phyloP scores from a whole-genome alignment of 2,888 invertebrate species.

The Agonopterix alstromeriana region DNA sequence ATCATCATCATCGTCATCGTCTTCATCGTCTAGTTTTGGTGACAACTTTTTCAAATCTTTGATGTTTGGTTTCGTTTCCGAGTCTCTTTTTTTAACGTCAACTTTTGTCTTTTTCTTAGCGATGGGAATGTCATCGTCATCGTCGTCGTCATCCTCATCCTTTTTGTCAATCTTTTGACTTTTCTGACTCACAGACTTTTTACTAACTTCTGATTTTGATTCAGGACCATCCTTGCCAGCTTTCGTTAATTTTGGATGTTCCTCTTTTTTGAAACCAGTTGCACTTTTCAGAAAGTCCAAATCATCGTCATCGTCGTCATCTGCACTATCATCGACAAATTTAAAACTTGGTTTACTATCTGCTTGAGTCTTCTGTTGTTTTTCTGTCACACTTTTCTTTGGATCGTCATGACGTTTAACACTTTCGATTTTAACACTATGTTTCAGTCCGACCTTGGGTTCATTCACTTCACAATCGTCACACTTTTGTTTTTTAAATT shows the following conservation, averaged over 20 bases:
- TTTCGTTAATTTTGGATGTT: slow-evolving; percentile 15
- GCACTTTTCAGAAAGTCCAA: slow-evolving; percentile 21
- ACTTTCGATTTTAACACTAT: slow-evolving; percentile 58
- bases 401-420: slow-evolving; percentile 45
- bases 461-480: slow-evolving; percentile 60
- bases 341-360: slow-evolving; percentile 29
- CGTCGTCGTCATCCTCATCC: slow-evolving; percentile 16
- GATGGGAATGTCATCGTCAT: slow-evolving; percentile 11
- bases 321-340: slow-evolving; percentile 29
- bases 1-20: slow-evolving; percentile 11
- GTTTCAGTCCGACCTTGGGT: slow-evolving; percentile 41
- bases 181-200: slow-evolving; percentile 3
- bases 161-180: background rate
- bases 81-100: background rate
- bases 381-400: slow-evolving; percentile 45
- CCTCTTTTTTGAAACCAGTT: slow-evolving; percentile 24
- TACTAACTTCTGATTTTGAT: slow-evolving; percentile 8
- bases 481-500: slow-evolving; percentile 51
- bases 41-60: background rate
- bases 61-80: slow-evolving; percentile 2
- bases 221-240: slow-evolving; percentile 13
- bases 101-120: slow-evolving; percentile 1
- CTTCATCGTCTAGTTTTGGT: slow-evolving; percentile 6
- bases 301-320: slow-evolving; percentile 33
- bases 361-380: slow-evolving; percentile 30